phyloP scores from a whole-genome alignment of 2,113 vertebrate genomes.

The Cottus gobio region DNA sequence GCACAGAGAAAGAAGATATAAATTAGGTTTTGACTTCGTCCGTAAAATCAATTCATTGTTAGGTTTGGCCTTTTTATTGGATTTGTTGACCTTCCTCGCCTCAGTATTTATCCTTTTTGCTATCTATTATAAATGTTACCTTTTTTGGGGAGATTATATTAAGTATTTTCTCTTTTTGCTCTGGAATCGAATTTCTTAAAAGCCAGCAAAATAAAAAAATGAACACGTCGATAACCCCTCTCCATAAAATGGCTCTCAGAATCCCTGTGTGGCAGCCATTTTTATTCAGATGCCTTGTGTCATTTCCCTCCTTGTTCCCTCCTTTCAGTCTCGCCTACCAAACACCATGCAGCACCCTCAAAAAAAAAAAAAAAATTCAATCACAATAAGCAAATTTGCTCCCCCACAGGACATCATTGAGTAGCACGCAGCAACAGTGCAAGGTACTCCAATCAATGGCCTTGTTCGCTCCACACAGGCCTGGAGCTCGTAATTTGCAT shows the following conservation, averaged over 20 bases:
- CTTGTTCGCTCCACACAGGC: conserved; percentile 72
- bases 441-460: conserved; percentile 80
- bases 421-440: conserved; percentile 50
- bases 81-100: background rate
- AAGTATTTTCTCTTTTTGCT: background rate
- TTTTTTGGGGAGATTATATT: background rate
- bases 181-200: background rate
- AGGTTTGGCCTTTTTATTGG: background rate
- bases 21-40: background rate
- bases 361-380: conserved; percentile 75
- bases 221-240: background rate
- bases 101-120: background rate
- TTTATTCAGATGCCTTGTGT: conserved; percentile 27
- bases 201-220: background rate
- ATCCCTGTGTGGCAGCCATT: conserved; percentile 5
- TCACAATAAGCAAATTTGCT: conserved; percentile 80
- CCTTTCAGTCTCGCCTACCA: background rate
- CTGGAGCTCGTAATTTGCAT: conserved; percentile 77
- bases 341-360: conserved; percentile 21
- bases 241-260: conserved; percentile 1
- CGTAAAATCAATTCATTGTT: background rate
- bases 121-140: background rate
- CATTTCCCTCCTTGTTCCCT: background rate
- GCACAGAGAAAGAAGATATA: background rate
- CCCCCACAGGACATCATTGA: conserved; percentile 72